Conservation (phyloP, 2,797 vertebrate genomes). For the Sebastes minor region DNA sequence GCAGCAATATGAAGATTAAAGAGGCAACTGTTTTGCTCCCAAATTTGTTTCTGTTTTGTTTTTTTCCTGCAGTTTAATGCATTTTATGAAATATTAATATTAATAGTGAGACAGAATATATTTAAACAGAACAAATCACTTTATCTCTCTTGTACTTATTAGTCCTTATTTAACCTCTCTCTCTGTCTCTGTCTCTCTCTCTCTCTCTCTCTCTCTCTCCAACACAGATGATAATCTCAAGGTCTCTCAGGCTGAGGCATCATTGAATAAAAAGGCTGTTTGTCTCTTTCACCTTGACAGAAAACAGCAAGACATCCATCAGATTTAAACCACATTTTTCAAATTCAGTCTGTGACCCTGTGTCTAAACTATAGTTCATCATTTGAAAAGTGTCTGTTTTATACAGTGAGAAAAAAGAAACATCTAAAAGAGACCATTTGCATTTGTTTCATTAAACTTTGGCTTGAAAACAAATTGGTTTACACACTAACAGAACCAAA, state of each 20-base stretch:
- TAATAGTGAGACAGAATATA: neutral
- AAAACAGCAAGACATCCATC: conserved; percentile 24
- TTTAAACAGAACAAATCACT: neutral
- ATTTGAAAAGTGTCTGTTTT: neutral
- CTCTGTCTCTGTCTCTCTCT: neutral
- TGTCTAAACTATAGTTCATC: neutral
- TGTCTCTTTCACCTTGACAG: conserved; percentile 43
- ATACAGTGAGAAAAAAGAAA: neutral
- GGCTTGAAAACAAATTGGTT: neutral
- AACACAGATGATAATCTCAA: conserved; percentile 25
- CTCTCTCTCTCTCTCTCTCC: neutral
- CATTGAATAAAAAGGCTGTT: conserved; percentile 21
- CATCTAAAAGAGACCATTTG: neutral
- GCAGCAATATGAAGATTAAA: neutral
- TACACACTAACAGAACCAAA: neutral
- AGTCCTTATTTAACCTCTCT: neutral
- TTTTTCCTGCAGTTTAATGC: neutral
- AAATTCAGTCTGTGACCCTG: neutral
- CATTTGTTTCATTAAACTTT: neutral
- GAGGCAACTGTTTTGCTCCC: neutral
- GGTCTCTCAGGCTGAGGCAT: conserved; percentile 25
- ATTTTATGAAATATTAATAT: neutral
- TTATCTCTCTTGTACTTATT: neutral
- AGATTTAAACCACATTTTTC: conserved; percentile 12
- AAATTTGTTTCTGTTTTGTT: neutral